Evolutionary conservation across 2,797 vertebrate genomes (phyloP).

Genomic region (Ara ararauna): DNA sequence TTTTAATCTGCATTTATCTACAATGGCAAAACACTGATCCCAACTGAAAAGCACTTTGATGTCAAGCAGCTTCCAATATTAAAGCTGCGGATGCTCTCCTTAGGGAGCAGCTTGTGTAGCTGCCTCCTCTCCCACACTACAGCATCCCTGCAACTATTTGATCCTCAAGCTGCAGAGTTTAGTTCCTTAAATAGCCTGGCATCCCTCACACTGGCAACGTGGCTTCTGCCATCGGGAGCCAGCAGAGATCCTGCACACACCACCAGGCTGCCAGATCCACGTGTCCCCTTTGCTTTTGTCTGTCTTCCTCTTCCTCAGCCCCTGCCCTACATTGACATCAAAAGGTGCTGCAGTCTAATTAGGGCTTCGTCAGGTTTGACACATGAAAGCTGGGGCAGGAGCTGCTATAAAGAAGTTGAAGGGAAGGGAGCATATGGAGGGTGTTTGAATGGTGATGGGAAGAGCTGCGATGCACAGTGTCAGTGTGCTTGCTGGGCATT

Average conservation of each 20-base stretch:
- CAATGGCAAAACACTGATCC: neutral
- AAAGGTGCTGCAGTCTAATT: neutral
- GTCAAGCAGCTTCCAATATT: neutral
- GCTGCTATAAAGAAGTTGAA: rapidly evolving
- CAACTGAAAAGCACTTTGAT: neutral
- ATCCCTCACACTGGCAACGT: neutral
- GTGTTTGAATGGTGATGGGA: neutral
- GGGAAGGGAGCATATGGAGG: rapidly evolving
- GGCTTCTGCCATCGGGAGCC: neutral
- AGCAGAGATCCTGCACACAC: neutral
- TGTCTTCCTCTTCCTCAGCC: neutral
- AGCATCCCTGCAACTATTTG: neutral
- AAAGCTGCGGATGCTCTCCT: rapidly evolving
- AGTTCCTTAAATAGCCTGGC: neutral
- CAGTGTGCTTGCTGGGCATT: rapidly evolving
- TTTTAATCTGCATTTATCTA: neutral
- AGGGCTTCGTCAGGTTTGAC: neutral
- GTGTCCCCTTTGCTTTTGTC: neutral
- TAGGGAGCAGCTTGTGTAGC: neutral
- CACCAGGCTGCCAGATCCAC: rapidly evolving
- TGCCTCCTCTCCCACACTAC: neutral
- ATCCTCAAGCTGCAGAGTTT: neutral
- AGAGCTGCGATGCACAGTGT: rapidly evolving
- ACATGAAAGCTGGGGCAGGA: neutral
- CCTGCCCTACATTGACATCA: neutral